A percentile compares a stretch with the other conserved stretches of the same genome.
Conservation (phyloP, 2,797 vertebrate species). For the Tenualosa thibaudeaui region DNA sequence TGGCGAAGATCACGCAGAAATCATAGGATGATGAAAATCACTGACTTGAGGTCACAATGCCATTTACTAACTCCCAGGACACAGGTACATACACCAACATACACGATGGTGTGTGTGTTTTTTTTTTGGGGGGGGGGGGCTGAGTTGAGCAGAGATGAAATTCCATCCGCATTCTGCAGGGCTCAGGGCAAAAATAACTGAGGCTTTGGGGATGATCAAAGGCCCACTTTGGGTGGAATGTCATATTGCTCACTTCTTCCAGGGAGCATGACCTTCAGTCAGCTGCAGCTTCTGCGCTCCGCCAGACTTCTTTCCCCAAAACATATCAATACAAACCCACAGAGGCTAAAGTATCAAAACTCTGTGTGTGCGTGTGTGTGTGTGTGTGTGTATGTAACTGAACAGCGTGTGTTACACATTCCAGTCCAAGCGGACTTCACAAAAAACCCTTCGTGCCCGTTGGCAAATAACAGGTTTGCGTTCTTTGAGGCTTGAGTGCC, state of each 20-base stretch:
- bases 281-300: neutral
- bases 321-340: neutral
- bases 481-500: neutral
- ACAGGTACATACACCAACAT: neutral
- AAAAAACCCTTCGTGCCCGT: neutral
- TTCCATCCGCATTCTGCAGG: neutral
- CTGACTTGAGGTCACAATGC: neutral
- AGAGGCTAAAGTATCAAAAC: neutral
- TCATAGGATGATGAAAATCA: neutral
- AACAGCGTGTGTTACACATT: neutral
- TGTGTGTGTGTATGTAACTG: neutral
- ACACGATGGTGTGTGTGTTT: neutral
- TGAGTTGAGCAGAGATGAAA: neutral
- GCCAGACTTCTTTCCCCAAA: neutral
- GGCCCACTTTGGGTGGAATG: constrained; percentile 42
- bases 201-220: constrained; percentile 29
- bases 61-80: neutral
- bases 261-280: neutral
- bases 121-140: neutral
- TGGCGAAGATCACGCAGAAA: neutral
- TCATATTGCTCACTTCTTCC: constrained; percentile 4
- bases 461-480: neutral
- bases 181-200: constrained; percentile 26
- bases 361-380: neutral
- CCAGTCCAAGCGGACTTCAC: neutral